Evolutionary conservation across 2,797 vertebrate genomes (phyloP).

Genomic region (Hyperoplus lanceolatus): DNA sequence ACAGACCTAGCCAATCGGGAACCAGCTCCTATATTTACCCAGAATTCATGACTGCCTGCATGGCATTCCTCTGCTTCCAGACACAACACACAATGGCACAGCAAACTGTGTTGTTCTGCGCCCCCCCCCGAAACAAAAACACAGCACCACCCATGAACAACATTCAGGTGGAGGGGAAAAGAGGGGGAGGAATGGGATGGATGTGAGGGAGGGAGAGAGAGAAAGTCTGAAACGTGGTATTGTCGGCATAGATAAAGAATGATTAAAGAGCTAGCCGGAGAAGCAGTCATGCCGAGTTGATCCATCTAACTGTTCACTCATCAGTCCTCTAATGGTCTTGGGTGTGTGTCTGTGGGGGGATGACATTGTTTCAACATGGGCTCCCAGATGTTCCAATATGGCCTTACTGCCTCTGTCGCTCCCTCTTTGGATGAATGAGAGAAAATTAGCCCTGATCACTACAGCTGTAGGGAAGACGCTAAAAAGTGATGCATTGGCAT

Average conservation of each 20-base stretch:
- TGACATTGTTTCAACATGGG: slow-evolving; percentile 85
- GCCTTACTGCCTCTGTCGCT: slow-evolving; percentile 49
- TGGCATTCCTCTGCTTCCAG: slow-evolving; percentile 49
- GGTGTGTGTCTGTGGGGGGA: slow-evolving; percentile 60
- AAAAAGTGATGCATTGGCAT: no score
- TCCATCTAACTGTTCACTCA: slow-evolving; percentile 88
- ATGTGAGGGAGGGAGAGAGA: slow-evolving; percentile 40
- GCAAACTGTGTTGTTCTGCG: slow-evolving; percentile 27
- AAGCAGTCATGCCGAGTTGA: slow-evolving; percentile 88
- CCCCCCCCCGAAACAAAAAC: slow-evolving; percentile 62
- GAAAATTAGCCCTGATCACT: no score
- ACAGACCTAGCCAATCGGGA: slow-evolving; percentile 44
- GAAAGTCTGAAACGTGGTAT: slow-evolving; percentile 68
- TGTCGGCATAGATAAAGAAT: slow-evolving; percentile 88
- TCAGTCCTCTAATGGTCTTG: slow-evolving; percentile 89
- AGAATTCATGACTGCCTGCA: slow-evolving; percentile 69
- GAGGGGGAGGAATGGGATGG: neutral
- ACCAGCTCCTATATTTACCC: slow-evolving; percentile 65
- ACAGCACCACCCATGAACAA: slow-evolving; percentile 70
- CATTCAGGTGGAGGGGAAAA: slow-evolving; percentile 25
- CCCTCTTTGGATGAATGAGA: neutral
- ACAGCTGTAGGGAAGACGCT: no score
- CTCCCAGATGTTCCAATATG: slow-evolving; percentile 90
- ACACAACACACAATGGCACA: slow-evolving; percentile 57
- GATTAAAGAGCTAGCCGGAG: slow-evolving; percentile 90